Conservation (phyloP, 2,888 invertebrate genomes). For the Netelia fuscicornis region DNA sequence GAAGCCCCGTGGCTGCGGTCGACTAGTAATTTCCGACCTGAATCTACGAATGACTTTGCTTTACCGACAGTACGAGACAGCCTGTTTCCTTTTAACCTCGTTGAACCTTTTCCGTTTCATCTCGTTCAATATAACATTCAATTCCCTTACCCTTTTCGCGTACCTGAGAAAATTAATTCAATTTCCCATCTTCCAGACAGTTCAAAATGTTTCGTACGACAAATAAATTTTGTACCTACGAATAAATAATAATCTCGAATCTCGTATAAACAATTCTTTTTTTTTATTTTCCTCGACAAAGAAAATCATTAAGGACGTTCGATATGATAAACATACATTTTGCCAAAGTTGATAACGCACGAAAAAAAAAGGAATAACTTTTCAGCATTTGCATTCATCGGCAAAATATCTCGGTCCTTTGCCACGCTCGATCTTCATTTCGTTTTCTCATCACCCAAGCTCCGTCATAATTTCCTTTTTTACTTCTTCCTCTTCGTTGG, state of each 20-base stretch:
- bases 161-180: too few species aligned
- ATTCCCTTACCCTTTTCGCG: too few species aligned
- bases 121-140: constrained; percentile 5
- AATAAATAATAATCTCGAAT: too few species aligned
- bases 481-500: constrained; percentile 19
- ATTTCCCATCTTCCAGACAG: too few species aligned
- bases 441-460: not conserved
- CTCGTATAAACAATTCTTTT: too few species aligned
- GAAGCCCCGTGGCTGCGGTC: constrained; percentile 32
- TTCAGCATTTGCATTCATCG: constrained; percentile 9
- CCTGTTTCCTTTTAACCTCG: constrained; percentile 39
- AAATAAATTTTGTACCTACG: too few species aligned
- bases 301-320: too few species aligned
- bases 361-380: not conserved
- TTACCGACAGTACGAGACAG: not conserved
- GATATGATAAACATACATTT: too few species aligned
- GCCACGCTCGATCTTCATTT: constrained; percentile 6
- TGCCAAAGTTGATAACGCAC: too few species aligned
- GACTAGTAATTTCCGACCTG: constrained; percentile 62
- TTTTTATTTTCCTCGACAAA: too few species aligned
- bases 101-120: not conserved
- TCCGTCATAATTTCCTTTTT: constrained; percentile 13
- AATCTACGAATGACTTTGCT: constrained; percentile 19
- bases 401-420: constrained; percentile 10
- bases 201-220: too few species aligned